Base-by-base conservation (phyloP, 2,113 vertebrate genomes). In the Sander lucioperca region DNA sequence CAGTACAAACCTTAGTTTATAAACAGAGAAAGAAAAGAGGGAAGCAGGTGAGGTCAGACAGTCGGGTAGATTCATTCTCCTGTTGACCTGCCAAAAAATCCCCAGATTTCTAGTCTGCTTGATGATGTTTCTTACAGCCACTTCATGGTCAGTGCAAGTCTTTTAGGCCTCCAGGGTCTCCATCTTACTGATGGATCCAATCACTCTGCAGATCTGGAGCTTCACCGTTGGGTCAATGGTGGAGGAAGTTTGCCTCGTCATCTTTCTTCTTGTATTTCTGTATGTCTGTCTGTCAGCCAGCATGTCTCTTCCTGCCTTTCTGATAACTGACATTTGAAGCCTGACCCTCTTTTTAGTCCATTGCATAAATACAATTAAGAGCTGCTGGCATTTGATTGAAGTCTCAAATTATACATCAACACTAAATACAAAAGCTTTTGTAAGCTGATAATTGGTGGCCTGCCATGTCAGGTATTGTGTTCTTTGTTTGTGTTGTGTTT, bases 141-240 rank as follows among this genome's bases (percentile, higher is more conserved):
- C 18, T 47, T 70, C 63, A 62, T 58, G 71, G 33, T 69, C 23
- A 23, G 75, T 57, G 21, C 57, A 76, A 57, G 47, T 72, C 53
- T 53, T 39, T 2, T 1, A 62, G 48, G 71, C 51, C 85, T 58
- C 57, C 48, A 13, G 23, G 51, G 67, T 85, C 70, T 73, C 67
- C 21, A 10, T 76, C 48, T 48, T 82, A 84, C 89, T 85, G 77
- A 88, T 79, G 74, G 53, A 27, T 77, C 70, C 72, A 80, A 59
- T 81, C 66, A 71, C 57, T 71, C 54, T n/a, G 11, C 65, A 63
- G 69, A 80, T 84, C 79, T 78, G 66, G 50, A 78, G 62, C 61
- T 67, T 79, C 53, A 77, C 59, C 45, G 4, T 48, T 47, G 59
- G 79, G 74, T 86, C 85, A 87, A 72, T 10, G 57, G 39, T 62